phyloP scores from a whole-genome alignment of 2,113 vertebrate species.

The Stomatorhinus ivindoensis region DNA sequence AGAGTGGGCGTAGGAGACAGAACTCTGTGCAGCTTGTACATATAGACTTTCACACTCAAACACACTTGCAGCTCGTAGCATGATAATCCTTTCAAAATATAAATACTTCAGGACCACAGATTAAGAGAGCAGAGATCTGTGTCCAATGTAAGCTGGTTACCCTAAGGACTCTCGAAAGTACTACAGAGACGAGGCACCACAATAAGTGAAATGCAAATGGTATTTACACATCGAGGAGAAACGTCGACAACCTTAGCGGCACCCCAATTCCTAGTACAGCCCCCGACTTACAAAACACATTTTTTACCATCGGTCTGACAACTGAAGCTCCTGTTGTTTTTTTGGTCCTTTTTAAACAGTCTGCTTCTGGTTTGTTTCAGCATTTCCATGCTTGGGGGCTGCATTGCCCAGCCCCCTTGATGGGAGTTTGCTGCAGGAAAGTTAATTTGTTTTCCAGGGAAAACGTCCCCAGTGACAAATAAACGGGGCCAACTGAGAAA shows the following conservation, averaged over 20 bases:
- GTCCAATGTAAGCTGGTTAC: neutral
- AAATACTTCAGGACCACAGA: neutral
- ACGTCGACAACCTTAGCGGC: neutral
- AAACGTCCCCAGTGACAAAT: neutral
- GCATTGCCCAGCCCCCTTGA: neutral
- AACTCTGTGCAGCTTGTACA: neutral
- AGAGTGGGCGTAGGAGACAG: neutral
- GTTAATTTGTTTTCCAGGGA: neutral
- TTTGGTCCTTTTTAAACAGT: neutral
- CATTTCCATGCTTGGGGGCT: neutral
- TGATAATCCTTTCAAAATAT: neutral
- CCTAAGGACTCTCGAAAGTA: neutral
- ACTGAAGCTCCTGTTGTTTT: neutral
- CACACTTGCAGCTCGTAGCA: neutral
- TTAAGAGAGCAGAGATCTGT: neutral
- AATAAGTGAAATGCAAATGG: neutral
- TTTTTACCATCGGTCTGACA: neutral
- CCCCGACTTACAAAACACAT: neutral
- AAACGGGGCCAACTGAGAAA: neutral
- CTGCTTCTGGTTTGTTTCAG: neutral
- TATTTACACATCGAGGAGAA: neutral
- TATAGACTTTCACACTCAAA: neutral
- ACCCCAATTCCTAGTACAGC: neutral
- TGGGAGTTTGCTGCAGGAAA: neutral
- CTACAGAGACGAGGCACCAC: neutral